Evolutionary conservation across 2,113 vertebrate genomes (phyloP).

Genomic region (Maccullochella peelii): DNA sequence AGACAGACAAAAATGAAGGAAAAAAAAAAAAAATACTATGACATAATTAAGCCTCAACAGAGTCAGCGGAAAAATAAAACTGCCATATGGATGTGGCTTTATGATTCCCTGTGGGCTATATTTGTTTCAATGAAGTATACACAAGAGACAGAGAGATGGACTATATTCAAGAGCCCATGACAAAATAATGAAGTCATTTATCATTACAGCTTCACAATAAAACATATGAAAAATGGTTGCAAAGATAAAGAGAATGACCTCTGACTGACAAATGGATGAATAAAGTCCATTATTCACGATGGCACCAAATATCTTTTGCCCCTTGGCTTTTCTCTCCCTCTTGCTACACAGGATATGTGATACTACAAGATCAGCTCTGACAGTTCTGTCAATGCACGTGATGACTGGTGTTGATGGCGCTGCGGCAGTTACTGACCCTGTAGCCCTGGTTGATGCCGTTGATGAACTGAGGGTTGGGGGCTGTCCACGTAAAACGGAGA

Average conservation of each 20-base stretch:
- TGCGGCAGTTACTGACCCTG: slow-evolving; percentile 86
- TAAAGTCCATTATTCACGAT: slow-evolving; percentile 52
- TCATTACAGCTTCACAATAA: slow-evolving; percentile 63
- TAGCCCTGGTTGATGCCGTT: slow-evolving; percentile 99
- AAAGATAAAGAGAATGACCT: slow-evolving; percentile 64
- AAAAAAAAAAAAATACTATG: background rate
- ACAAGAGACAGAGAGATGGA: slow-evolving; percentile 40
- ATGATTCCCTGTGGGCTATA: slow-evolving; percentile 40
- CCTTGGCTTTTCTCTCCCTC: slow-evolving; percentile 34
- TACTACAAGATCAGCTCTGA: slow-evolving; percentile 54
- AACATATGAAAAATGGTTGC: slow-evolving; percentile 48
- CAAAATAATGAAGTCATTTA: slow-evolving; percentile 72
- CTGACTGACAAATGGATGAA: slow-evolving; percentile 62
- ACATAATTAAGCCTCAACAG: slow-evolving; percentile 46
- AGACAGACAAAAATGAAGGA: slow-evolving; percentile 17
- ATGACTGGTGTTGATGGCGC: background rate
- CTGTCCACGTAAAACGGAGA: slow-evolving; percentile 94
- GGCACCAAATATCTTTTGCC: slow-evolving; percentile 47
- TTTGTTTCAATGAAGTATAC: slow-evolving; percentile 37
- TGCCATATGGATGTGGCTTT: slow-evolving; percentile 15
- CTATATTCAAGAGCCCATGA: slow-evolving; percentile 47
- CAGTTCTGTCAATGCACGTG: slow-evolving; percentile 52
- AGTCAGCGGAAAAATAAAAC: slow-evolving; percentile 25
- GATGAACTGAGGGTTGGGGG: slow-evolving; percentile 98
- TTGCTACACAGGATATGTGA: slow-evolving; percentile 26